These are phyloP conservation scores for Sturnira hondurensis DNA, from an alignment of 2,113 vertebrate species.

Conservation along the genomic window DNA sequence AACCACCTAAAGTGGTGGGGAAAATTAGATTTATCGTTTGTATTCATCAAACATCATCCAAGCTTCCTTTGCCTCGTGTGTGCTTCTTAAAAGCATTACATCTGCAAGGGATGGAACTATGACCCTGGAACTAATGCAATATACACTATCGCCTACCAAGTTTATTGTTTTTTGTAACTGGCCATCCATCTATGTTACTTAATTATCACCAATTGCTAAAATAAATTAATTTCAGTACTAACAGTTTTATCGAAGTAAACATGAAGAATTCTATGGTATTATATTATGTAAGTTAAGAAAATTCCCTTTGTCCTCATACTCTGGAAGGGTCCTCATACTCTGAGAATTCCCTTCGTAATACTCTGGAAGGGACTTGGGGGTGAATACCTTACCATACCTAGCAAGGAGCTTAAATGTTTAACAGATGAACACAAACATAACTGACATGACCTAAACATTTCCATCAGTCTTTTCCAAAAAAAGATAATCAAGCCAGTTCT, in stretches of 20 bases:
- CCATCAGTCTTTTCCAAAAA: background rate
- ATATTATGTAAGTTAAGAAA: background rate
- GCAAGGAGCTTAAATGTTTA: background rate
- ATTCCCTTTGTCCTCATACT: background rate
- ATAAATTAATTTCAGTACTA: background rate
- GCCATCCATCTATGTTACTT: background rate
- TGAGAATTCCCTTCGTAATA: background rate
- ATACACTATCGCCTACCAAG: background rate
- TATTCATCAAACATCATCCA: background rate
- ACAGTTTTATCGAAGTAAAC: background rate
- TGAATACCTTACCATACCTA: background rate
- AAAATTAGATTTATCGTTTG: conserved; percentile 6
- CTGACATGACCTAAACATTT: background rate
- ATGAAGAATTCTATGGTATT: background rate
- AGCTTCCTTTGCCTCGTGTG: background rate
- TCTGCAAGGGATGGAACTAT: background rate
- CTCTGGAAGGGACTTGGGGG: background rate
- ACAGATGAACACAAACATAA: background rate
- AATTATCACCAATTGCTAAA: background rate
- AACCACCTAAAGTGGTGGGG: background rate
- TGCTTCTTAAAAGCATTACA: background rate
- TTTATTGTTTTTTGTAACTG: background rate
- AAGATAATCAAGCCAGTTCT: background rate
- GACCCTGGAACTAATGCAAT: background rate
- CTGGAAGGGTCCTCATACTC: too few relatives aligned